These are phyloP conservation scores for Xestia ashworthii DNA, from an alignment of 2,888 invertebrate genomes.

Conservation along the genomic window DNA sequence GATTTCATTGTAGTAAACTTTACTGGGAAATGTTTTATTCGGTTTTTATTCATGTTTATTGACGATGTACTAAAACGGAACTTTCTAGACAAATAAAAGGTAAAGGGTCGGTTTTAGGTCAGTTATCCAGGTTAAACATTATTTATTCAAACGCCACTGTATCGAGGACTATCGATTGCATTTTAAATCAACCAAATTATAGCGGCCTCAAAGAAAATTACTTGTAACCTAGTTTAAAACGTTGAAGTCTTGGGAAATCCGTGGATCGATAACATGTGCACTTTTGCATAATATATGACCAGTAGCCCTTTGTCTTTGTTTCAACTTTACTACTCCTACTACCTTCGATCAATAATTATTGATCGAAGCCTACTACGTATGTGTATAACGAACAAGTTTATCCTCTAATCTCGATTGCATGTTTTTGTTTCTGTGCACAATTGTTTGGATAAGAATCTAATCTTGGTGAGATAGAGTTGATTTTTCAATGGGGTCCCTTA, in stretches of 20 bases:
- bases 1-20: slow-evolving; percentile 23
- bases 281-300: slow-evolving; percentile 43
- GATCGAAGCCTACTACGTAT: too few species aligned
- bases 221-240: slow-evolving; percentile 21
- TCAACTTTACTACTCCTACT: not conserved
- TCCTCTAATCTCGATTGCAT: slow-evolving; percentile 44
- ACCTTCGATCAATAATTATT: too few species aligned
- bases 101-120: not conserved
- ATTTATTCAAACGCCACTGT: slow-evolving; percentile 29
- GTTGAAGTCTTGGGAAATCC: slow-evolving; percentile 37
- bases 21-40: not conserved
- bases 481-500: slow-evolving; percentile 20
- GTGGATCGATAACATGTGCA: slow-evolving; percentile 53
- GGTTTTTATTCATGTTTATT: not conserved
- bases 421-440: slow-evolving; percentile 21
- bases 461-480: slow-evolving; percentile 31
- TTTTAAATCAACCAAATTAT: slow-evolving; percentile 37
- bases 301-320: slow-evolving; percentile 13
- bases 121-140: slow-evolving; percentile 10
- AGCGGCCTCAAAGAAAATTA: slow-evolving; percentile 22
- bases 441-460: slow-evolving; percentile 28
- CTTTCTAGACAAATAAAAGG: not conserved
- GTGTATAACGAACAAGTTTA: slow-evolving; percentile 16
- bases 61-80: not conserved
- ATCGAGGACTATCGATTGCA: slow-evolving; percentile 49